Percentiles rank a stretch among this genome's conserved stretches.
These are phyloP conservation scores for Eledona agricola DNA, from an alignment of 2,888 invertebrate genomes.

Conservation along the genomic window DNA sequence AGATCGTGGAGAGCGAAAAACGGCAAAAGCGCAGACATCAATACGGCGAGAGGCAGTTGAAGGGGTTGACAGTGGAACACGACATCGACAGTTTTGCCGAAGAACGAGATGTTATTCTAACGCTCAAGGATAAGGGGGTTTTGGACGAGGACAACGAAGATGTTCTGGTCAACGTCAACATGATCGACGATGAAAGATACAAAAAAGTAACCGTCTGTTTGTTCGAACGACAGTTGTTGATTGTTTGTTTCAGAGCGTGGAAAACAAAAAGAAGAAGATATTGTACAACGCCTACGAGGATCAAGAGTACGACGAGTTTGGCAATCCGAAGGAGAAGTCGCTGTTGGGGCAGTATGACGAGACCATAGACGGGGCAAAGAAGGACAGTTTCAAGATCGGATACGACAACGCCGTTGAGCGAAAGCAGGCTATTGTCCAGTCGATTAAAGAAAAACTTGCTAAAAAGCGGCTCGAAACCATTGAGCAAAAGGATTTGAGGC, in stretches of 20 bases:
- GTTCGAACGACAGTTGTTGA: conserved; percentile 3
- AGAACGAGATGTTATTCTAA: conserved; percentile 87
- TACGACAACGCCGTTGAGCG: conserved; percentile 68
- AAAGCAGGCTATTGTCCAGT: conserved; percentile 64
- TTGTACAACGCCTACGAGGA: conserved; percentile 90
- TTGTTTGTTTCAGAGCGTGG: conserved; percentile 71
- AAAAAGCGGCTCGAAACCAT: conserved; percentile 80
- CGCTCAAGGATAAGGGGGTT: conserved; percentile 91
- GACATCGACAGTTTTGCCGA: conserved; percentile 74
- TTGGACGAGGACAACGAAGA: conserved; percentile 85
- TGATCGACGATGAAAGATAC: conserved; percentile 84
- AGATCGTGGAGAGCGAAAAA: conserved; percentile 82
- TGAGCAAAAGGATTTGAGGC: conserved; percentile 69
- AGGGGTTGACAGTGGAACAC: conserved; percentile 88
- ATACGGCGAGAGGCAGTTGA: conserved; percentile 77
- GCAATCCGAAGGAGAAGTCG: conserved; percentile 70
- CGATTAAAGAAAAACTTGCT: conserved; percentile 69
- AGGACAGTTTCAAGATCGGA: conserved; percentile 80
- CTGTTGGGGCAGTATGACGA: conserved; percentile 95
- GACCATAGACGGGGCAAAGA: conserved; percentile 81
- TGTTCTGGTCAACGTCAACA: conserved; percentile 90
- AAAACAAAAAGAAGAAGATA: conserved; percentile 83
- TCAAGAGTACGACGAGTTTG: conserved; percentile 75
- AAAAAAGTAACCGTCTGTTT: conserved; percentile 70
- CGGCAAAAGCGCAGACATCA: conserved; percentile 66